These are phyloP conservation scores for Myotis daubentonii DNA, from an alignment of 2,797 vertebrate species.

Conservation along the genomic window DNA sequence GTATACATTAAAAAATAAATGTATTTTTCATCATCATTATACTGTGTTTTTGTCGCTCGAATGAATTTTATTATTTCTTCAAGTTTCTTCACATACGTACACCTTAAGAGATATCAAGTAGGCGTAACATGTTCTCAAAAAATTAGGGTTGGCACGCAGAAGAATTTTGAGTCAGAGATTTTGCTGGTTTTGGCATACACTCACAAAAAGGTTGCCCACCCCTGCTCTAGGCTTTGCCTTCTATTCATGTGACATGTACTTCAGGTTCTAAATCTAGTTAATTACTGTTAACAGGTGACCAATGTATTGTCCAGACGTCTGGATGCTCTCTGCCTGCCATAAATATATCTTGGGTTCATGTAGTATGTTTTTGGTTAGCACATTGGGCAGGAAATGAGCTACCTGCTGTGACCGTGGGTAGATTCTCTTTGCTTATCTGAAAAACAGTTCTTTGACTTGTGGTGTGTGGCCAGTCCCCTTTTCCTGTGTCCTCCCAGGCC, in stretches of 20 bases:
- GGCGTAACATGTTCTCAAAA: too few relatives aligned
- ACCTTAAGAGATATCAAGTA: too few relatives aligned
- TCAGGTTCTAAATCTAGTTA: conserved; percentile 4
- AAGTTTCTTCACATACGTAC: too few relatives aligned
- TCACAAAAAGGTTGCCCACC: too few relatives aligned
- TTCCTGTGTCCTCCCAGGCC: not conserved
- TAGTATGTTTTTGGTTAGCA: not conserved
- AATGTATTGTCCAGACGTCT: not conserved
- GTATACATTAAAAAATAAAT: too few relatives aligned
- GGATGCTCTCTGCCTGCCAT: not conserved
- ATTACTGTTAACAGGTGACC: not conserved
- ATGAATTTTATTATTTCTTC: too few relatives aligned
- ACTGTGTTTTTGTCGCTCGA: too few relatives aligned
- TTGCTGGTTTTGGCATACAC: too few relatives aligned
- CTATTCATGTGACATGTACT: not conserved
- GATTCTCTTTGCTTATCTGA: conserved; percentile 33
- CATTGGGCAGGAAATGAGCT: not conserved
- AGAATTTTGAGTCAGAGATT: too few relatives aligned
- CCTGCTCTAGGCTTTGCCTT: not conserved
- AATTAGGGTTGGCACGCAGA: too few relatives aligned
- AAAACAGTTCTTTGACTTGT: conserved; percentile 18
- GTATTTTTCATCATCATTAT: too few relatives aligned
- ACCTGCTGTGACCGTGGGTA: not conserved
- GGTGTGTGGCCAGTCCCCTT: not conserved
- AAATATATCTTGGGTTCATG: not conserved